Evolutionary conservation across 2,797 vertebrate species (phyloP), one percentile per base, ranked within the genome.

Genomic region (Typhlichthys subterraneus): DNA sequence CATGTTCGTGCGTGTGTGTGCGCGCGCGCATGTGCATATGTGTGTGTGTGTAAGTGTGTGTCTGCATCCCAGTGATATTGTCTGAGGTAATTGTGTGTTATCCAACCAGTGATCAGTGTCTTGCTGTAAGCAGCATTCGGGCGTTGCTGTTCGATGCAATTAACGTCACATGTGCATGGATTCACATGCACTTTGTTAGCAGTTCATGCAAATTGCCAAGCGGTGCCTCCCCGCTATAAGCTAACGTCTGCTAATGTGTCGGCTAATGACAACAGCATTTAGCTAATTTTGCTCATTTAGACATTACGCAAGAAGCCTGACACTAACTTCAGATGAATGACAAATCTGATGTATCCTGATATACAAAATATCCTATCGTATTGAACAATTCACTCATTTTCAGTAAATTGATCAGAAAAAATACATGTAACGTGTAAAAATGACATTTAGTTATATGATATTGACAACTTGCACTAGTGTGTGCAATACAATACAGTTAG

Each of bases 151-250:
- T 91, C 87, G 81, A 91, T 90, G 87, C 91, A 90, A 91, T 93
- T 90, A 91, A 90, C 81, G 89, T 93, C 89, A 92, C 79, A 82
- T 91, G 91, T 93, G 91, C 92, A 93, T 91, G 92, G 80, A 76
- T 90, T 89, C 88, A 90, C 90, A 86, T 86, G 81, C 76, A 58
- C 86, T 89, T 90, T 70, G 84, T 91, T 89, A 91, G 86, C 86
- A 83, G 85, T 79, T 81, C 77, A 83, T 72, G 75, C 85, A 83
- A 86, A 84, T 82, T 48, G 73, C 73, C 78, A 63, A 80, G 76
- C 83, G 69, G 84, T 83, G 84, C 83, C 87, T 89, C 75, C 85
- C 77, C 85, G 85, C 84, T 51, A 87, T 79, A 71, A 79, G 82
- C 73, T 75, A 74, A 67, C 79, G 49, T 85, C 85, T 85, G 86